Base-by-base conservation (phyloP, 64 coral and sea anemone genomes). In the Trachythela sp. region DNA sequence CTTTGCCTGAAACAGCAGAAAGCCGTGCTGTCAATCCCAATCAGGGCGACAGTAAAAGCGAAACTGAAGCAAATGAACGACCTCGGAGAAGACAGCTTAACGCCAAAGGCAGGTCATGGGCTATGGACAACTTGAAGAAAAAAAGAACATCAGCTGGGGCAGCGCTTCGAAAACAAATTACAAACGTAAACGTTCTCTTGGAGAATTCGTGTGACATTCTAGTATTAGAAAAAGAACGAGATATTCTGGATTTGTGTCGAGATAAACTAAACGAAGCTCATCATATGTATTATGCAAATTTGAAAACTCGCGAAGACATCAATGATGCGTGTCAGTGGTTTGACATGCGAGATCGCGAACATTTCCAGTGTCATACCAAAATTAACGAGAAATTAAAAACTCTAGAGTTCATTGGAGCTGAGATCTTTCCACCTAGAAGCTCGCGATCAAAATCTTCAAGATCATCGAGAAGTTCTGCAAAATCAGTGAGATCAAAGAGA, bases 401-500 rank as follows among this genome's bases (percentile, higher is more conserved):
- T 54, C n/a, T 40, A 27, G 77, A 90, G 83, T 58, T 34, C 24
- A 72, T 84, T 54, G 59, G n/a, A 24, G 59, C 71, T n/a, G 88
- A 90, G 42, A 45, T 45, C 11, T 45, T 45, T 45, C 42, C 4
- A 45, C 42, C 42, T 42, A 54, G 54, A 84, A 85, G 83, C 52
- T 90, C 88, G 40, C 48, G 50, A 37, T 48, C 59, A 83, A 58
- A 48, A 43, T 84, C 72, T 83, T 52, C 27, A 83, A 75, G 45
- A 83, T 80, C 88, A 22, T n/a, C 41, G 14, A 60, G 88, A 48
- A 75, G 59, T 35, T 89, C 70, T 33, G 54, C 42, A 56, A 75
- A 56, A 33, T 91, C 83, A 26, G 84, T 91, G 49, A 59, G 89
- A 40, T 91, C 89, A 48, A 85, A 43, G 36, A 85, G 84, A 70